Evolutionary conservation across 2,888 invertebrate species (phyloP).

Genomic region (Conomelus anceps): DNA sequence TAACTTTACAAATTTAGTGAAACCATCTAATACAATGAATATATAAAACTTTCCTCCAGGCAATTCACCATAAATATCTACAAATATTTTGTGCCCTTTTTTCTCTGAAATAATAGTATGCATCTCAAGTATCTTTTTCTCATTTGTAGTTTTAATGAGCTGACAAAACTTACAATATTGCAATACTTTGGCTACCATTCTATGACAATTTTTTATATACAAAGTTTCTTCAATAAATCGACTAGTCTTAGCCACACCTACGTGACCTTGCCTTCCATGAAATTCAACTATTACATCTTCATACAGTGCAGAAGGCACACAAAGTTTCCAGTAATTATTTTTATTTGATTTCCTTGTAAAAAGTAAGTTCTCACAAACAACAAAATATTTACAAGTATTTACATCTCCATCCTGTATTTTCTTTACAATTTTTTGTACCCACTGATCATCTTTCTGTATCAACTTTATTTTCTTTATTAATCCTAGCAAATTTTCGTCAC

Average conservation of each 20-base stretch:
- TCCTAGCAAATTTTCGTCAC: neutral
- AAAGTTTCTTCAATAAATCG: neutral
- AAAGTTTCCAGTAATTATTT: constrained; percentile 4
- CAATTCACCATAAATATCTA: constrained; percentile 3
- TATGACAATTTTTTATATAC: neutral
- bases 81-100: neutral
- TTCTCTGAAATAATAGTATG: neutral
- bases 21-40: constrained; percentile 1
- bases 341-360: neutral
- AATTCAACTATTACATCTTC: neutral
- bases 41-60: neutral
- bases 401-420: neutral
- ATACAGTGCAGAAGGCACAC: neutral
- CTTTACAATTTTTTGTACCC: neutral
- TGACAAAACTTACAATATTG: neutral
- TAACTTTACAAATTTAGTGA: neutral
- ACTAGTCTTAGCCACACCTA: neutral
- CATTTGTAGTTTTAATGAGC: neutral
- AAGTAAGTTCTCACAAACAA: neutral
- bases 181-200: neutral
- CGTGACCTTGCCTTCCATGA: neutral
- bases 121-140: neutral
- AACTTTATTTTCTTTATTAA: neutral
- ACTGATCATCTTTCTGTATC: neutral
- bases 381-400: neutral